phyloP scores from a whole-genome alignment of 2,888 invertebrate species.

The Anthoptus insignis region DNA sequence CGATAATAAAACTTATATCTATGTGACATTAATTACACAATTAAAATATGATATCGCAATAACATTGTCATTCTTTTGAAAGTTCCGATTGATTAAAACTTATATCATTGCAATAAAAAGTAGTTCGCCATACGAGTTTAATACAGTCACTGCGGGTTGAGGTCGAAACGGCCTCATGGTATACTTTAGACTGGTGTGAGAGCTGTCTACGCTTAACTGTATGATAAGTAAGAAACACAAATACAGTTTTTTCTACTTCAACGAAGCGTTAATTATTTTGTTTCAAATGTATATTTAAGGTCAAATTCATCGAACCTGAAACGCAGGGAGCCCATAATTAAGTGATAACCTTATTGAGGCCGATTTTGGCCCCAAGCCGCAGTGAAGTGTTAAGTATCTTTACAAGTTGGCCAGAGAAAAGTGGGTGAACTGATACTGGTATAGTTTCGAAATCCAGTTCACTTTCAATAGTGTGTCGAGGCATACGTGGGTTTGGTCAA shows the following conservation, averaged over 20 bases:
- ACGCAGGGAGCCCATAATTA: too few relatives aligned
- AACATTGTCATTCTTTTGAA: constrained; percentile 31
- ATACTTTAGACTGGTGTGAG: too few relatives aligned
- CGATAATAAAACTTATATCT: constrained; percentile 7
- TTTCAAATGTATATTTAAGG: too few relatives aligned
- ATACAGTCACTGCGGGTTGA: too few relatives aligned
- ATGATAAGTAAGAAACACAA: too few relatives aligned
- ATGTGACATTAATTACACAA: constrained; percentile 13
- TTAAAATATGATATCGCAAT: constrained; percentile 31
- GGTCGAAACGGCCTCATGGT: too few relatives aligned
- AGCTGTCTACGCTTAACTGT: too few relatives aligned
- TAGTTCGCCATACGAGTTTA: constrained; percentile 37
- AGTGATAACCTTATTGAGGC: too few relatives aligned
- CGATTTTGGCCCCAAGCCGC: too few relatives aligned
- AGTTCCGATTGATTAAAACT: constrained; percentile 34
- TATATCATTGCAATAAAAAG: constrained; percentile 33
- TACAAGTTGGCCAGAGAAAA: constrained; percentile 68
- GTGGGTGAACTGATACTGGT: constrained; percentile 71
- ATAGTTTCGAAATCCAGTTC: constrained; percentile 64
- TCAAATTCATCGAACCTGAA: too few relatives aligned
- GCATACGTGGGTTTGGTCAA: constrained; percentile 26
- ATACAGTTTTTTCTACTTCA: too few relatives aligned
- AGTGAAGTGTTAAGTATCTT: constrained; percentile 54
- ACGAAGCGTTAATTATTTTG: too few relatives aligned
- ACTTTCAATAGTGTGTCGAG: constrained; percentile 63